Conservation (phyloP, 2,888 invertebrate species). For the Cistogaster globosa region DNA sequence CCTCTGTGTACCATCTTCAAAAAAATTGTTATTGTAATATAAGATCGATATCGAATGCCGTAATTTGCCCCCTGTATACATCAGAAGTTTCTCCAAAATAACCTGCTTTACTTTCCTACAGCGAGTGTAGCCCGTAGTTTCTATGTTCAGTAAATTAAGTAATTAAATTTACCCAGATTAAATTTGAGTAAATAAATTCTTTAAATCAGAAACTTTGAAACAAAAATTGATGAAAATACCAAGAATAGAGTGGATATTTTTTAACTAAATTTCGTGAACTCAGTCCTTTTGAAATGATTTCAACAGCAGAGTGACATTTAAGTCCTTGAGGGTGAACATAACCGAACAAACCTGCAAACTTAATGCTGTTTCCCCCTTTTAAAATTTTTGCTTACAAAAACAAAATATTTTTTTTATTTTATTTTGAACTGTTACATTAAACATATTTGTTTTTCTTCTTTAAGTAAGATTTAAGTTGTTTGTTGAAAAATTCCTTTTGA, state of each 20-base stretch:
- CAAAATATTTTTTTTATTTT: slow-evolving; percentile 3
- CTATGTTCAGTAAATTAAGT: too few species aligned
- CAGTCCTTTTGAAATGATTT: slow-evolving; percentile 8
- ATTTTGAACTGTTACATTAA: background rate
- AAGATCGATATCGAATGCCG: too few species aligned
- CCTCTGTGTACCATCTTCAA: too few species aligned
- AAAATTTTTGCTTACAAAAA: slow-evolving; percentile 18
- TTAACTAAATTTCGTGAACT: background rate
- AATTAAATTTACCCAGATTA: too few species aligned
- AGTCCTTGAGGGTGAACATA: slow-evolving; percentile 49
- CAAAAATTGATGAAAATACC: too few species aligned
- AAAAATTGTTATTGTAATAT: too few species aligned
- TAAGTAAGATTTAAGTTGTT: background rate
- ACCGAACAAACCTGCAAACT: slow-evolving; percentile 18
- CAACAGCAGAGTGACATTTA: slow-evolving; percentile 28
- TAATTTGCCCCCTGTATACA: too few species aligned
- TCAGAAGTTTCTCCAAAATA: too few species aligned
- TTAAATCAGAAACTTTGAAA: too few species aligned
- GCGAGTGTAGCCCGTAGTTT: too few species aligned
- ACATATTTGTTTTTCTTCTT: slow-evolving; percentile 1
- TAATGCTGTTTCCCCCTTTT: slow-evolving; percentile 11
- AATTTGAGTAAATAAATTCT: too few species aligned
- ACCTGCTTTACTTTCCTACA: too few species aligned
- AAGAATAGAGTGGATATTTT: background rate
- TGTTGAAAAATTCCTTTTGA: background rate